These are phyloP conservation scores for Microcebus murinus DNA, from an alignment of 2,113 vertebrate species.

Conservation along the genomic window DNA sequence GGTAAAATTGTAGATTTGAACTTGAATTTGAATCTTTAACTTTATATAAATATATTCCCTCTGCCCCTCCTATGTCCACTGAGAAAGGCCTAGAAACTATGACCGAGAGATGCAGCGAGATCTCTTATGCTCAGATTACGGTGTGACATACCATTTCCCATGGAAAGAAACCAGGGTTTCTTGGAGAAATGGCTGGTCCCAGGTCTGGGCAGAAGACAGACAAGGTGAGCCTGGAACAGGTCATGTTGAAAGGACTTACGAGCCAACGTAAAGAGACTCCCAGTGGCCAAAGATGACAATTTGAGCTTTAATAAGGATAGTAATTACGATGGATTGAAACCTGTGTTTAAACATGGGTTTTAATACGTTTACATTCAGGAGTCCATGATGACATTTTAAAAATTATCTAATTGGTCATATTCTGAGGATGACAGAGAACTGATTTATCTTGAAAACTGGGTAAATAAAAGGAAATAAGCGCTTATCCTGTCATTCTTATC, in stretches of 20 bases:
- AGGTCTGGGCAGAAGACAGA: background rate
- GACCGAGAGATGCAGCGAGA: background rate
- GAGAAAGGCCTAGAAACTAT: background rate
- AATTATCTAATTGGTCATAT: slow-evolving; percentile 30
- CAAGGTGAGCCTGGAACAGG: background rate
- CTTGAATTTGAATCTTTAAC: background rate
- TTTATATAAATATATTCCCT: background rate
- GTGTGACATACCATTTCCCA: background rate
- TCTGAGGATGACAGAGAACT: background rate
- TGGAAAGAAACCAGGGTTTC: background rate
- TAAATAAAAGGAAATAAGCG: slow-evolving; percentile 5
- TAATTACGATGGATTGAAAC: background rate
- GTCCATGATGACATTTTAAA: slow-evolving; percentile 5
- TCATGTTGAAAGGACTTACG: background rate
- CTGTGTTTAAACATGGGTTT: slow-evolving; percentile 11
- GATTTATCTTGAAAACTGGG: slow-evolving; percentile 23
- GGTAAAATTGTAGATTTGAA: background rate
- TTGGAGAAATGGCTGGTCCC: background rate
- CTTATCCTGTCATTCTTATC: slow-evolving; percentile 8
- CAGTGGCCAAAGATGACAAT: background rate
- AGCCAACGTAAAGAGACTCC: background rate
- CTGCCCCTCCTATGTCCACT: background rate
- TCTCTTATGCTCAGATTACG: background rate
- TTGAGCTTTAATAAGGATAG: background rate
- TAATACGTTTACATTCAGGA: background rate